These are phyloP conservation scores for Conistra vaccinii DNA, from an alignment of 2,888 invertebrate genomes.

Conservation along the genomic window DNA sequence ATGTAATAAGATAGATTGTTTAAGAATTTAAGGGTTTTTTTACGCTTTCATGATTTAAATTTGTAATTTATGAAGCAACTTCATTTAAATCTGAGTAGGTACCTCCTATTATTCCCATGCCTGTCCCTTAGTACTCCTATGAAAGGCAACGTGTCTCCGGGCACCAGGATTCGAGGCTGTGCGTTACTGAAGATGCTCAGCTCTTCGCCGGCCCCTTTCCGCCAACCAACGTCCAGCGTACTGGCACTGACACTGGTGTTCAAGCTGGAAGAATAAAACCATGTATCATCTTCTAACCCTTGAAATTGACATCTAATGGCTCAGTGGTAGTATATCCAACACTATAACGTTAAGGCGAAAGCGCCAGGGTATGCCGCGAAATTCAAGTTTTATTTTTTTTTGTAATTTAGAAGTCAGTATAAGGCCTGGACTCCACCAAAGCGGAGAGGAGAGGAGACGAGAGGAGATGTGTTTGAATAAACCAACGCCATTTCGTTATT, in stretches of 20 bases:
- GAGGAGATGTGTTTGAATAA: no score
- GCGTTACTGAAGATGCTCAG: constrained; percentile 70
- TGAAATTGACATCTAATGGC: neutral
- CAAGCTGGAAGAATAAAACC: constrained; percentile 58
- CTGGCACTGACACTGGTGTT: constrained; percentile 65
- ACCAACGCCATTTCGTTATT: no score
- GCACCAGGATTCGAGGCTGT: constrained; percentile 73
- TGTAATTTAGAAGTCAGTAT: no score
- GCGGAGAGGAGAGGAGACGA: no score
- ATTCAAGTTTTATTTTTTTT: neutral
- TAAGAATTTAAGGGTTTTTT: neutral
- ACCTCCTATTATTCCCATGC: constrained; percentile 72
- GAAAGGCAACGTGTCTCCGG: constrained; percentile 80
- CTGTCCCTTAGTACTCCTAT: constrained; percentile 74
- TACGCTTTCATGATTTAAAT: neutral
- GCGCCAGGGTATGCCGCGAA: neutral
- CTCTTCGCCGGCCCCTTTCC: constrained; percentile 81
- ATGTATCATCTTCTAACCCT: neutral
- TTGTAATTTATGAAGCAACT: neutral
- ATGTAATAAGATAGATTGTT: no score
- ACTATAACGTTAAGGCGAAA: neutral
- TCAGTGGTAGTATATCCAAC: neutral
- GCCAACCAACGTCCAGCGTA: constrained; percentile 70
- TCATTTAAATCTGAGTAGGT: neutral
- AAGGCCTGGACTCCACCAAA: no score